Evolutionary conservation across 2,797 vertebrate species (phyloP).

Genomic region (Apodemus agrarius): DNA sequence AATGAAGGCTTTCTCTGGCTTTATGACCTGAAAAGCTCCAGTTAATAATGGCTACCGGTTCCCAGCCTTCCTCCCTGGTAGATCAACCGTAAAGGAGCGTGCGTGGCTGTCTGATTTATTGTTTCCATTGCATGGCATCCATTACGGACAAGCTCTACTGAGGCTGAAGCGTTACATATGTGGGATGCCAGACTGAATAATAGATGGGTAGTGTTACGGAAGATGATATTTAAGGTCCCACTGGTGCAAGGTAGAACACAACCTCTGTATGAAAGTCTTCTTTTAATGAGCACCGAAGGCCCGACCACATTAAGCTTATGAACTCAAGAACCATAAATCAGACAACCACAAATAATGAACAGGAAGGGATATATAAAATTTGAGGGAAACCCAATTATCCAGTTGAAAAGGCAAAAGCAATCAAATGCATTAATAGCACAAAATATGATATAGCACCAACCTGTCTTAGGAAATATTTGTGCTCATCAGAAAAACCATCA

Average conservation of each 20-base stretch:
- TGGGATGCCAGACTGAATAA: conserved; percentile 73
- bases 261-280: conserved; percentile 63
- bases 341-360: conserved; percentile 71
- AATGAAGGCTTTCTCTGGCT: conserved; percentile 62
- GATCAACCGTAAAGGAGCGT: conserved; percentile 5
- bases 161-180: conserved; percentile 72
- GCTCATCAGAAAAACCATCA: conserved; percentile 39
- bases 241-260: conserved; percentile 18
- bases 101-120: conserved; percentile 72
- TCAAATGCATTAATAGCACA: conserved; percentile 22
- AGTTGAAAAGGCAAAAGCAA: conserved; percentile 61
- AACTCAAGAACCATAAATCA: conserved; percentile 68
- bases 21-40: conserved; percentile 67
- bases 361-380: conserved; percentile 38
- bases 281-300: conserved; percentile 71
- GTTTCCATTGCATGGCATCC: conserved; percentile 63
- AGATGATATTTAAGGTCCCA: conserved; percentile 56
- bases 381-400: conserved; percentile 41
- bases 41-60: conserved; percentile 65
- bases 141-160: conserved; percentile 68
- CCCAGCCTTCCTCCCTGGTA: conserved; percentile 56
- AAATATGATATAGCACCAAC: neutral
- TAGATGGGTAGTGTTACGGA: conserved; percentile 34
- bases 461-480: neutral
- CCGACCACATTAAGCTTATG: conserved; percentile 63